Conservation (phyloP, 2,113 vertebrate genomes). For the Argyrosomus japonicus region DNA sequence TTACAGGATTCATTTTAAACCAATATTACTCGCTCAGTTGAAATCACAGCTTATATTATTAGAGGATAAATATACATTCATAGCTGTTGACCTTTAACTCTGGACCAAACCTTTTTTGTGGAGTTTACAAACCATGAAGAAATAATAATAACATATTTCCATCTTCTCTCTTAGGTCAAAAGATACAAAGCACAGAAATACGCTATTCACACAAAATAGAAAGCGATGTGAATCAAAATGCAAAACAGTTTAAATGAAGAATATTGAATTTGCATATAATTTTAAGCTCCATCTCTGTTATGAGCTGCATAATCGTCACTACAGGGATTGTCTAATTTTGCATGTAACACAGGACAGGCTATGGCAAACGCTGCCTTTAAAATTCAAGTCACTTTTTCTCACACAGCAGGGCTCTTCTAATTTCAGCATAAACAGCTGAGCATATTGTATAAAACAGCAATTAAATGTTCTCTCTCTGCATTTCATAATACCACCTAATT, state of each 20-base stretch:
- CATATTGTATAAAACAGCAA: constrained; percentile 48
- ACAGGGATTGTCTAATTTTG: constrained; percentile 32
- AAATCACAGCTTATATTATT: not conserved
- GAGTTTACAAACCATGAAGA: not conserved
- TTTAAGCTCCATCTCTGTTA: constrained; percentile 34
- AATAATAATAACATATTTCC: not conserved
- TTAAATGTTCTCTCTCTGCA: constrained; percentile 41
- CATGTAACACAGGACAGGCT: constrained; percentile 32
- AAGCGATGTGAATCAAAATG: constrained; percentile 26
- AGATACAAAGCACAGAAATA: constrained; percentile 29
- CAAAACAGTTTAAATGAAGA: constrained; percentile 43
- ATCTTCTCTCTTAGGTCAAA: not conserved
- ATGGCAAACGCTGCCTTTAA: constrained; percentile 32
- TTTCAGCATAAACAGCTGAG: constrained; percentile 44
- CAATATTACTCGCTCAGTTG: not conserved
- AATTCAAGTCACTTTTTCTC: constrained; percentile 47
- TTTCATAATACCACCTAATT: constrained; percentile 34
- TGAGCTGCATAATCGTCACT: constrained; percentile 47
- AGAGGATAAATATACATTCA: not conserved
- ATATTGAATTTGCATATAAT: constrained; percentile 52
- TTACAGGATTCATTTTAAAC: not conserved
- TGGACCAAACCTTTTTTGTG: not conserved
- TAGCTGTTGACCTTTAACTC: not conserved
- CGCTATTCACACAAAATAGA: constrained; percentile 21
- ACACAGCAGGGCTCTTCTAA: constrained; percentile 35